Evolutionary conservation across 2,113 vertebrate species (phyloP).

Genomic region (Phalacrocorax pelagicus): DNA sequence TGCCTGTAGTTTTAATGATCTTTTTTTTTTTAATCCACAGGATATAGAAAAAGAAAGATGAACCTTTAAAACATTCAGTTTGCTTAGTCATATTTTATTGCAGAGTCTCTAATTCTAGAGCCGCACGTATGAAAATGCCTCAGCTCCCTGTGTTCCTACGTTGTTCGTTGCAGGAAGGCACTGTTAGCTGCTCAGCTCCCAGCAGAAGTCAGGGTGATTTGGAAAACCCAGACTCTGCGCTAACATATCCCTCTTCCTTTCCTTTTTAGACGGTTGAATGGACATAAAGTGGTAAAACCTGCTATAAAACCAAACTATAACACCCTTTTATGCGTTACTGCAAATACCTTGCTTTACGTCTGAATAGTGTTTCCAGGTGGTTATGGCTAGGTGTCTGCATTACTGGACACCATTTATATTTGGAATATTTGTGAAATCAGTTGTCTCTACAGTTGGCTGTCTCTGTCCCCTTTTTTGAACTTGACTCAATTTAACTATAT

Average conservation of each 20-base stretch:
- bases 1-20: not conserved
- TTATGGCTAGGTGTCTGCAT: not conserved
- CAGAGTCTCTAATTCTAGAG: not conserved
- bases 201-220: not conserved
- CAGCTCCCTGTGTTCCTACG: not conserved
- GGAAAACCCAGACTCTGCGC: not conserved
- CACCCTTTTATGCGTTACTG: not conserved
- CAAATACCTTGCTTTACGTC: not conserved
- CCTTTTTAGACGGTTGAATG: not conserved
- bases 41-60: not conserved
- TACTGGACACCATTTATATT: not conserved
- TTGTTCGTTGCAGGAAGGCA: not conserved
- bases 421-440: not conserved
- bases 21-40: not conserved
- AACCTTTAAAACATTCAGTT: not conserved
- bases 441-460: not conserved
- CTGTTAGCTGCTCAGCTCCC: not conserved
- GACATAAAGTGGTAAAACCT: not conserved
- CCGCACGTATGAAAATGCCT: not conserved
- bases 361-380: not conserved
- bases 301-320: not conserved
- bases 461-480: not conserved
- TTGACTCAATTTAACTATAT: not conserved
- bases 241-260: not conserved
- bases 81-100: not conserved